Percentiles rank a stretch among this genome's conserved stretches.
phyloP scores from a whole-genome alignment of 2,797 vertebrate genomes.

The Anniella stebbinsi region DNA sequence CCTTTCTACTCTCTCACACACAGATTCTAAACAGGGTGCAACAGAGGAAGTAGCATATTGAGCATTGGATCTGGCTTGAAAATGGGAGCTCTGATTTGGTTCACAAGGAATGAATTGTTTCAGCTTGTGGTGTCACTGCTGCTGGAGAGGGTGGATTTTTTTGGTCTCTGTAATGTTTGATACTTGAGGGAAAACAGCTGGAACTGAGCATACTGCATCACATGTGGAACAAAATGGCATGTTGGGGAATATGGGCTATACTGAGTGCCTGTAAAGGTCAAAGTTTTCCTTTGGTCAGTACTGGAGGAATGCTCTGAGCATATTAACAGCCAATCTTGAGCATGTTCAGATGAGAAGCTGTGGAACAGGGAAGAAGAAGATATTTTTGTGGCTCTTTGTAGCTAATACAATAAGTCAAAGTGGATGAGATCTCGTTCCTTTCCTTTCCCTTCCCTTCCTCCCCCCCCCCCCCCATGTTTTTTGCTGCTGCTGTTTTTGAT shows the following conservation, averaged over 20 bases:
- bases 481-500: conserved; percentile 79
- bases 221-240: conserved; percentile 77
- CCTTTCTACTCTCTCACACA: not conserved
- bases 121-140: conserved; percentile 81
- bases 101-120: conserved; percentile 85
- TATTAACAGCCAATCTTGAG: conserved; percentile 64
- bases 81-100: conserved; percentile 75
- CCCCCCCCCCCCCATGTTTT: conserved; percentile 23
- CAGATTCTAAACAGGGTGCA: conserved; percentile 77
- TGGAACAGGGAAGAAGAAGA: conserved; percentile 62
- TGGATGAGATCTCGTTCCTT: conserved; percentile 66
- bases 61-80: conserved; percentile 74
- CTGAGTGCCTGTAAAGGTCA: conserved; percentile 82
- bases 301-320: conserved; percentile 75
- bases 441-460: conserved; percentile 63
- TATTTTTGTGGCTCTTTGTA: conserved; percentile 55
- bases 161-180: conserved; percentile 82
- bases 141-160: conserved; percentile 76
- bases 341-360: conserved; percentile 64
- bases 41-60: conserved; percentile 80
- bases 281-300: conserved; percentile 81
- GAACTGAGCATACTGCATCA: conserved; percentile 78
- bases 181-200: conserved; percentile 89
- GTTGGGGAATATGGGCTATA: conserved; percentile 81
- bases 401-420: conserved; percentile 46